Base-by-base conservation (phyloP, 2,113 vertebrate species). In the Promerops cafer region DNA sequence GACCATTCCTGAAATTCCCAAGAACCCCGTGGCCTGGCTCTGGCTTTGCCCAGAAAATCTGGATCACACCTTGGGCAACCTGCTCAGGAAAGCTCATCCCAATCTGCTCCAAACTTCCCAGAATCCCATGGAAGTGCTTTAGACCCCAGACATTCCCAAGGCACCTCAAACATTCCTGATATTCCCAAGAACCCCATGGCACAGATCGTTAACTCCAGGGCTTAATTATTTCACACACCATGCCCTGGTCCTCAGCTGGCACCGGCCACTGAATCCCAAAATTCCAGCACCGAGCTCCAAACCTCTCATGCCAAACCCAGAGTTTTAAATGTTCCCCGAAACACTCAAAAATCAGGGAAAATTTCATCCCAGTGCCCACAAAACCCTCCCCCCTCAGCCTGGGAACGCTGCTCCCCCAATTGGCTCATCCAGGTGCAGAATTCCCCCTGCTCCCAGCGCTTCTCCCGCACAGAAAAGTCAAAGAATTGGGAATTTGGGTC, bases 291-390 rank as follows among this genome's bases (percentile, higher is more conserved):
- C 42, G 9, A 37, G 65, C 30, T 50, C 54, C 47, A 8, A 44
- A 31, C 11, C 23, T 28, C n/a, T 4, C 4, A 40, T 7, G 7
- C 40, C 40, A 44, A 53, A 53, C 18, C 2, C 7, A 3, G 27
- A 1, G 0, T 12, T 56, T 20, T 1, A 7, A n/a, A 17, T 4
- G 2, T 27, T 39, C 30, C 60, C 35, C 1, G 27, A 70, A 83
- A 30, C 1, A 1, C 35, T 12, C 13, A 13, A 16, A 40, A 85
- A 35, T 0, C 8, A 11, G 35, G 71, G 16, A 40, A 49, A 49
- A 56, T 39, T 18, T 21, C 49, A 45, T 2, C 40, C 49, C 28
- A 12, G 4, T 1, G 1, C 23, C 21, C n/a, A 23, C 49, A 33
- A 11, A 83, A 61, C 4, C 20, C 10, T n/a, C 4, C 6, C 16